Evolutionary conservation across 2,113 vertebrate genomes (phyloP).

Genomic region (Poeciliopsis turrubarensis): DNA sequence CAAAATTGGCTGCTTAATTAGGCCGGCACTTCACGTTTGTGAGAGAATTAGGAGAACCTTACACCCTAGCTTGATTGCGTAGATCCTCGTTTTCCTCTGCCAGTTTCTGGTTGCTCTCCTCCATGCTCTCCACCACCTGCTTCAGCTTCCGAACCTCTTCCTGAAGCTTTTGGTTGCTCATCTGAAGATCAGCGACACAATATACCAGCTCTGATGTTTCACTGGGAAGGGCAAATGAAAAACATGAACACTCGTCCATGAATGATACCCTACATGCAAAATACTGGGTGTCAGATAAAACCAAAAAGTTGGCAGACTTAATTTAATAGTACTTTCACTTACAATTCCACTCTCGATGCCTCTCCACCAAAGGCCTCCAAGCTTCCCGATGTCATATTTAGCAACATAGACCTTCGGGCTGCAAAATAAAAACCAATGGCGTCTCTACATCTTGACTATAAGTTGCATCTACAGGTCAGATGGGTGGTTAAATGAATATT

Average conservation of each 20-base stretch:
- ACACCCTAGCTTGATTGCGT: constrained; percentile 82
- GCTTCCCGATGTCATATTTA: constrained; percentile 83
- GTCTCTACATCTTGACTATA: not conserved
- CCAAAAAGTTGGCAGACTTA: not conserved
- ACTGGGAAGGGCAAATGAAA: constrained; percentile 65
- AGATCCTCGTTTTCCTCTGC: constrained; percentile 83
- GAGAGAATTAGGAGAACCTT: not conserved
- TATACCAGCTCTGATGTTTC: constrained; percentile 88
- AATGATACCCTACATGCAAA: not conserved
- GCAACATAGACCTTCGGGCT: constrained; percentile 75
- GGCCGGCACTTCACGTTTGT: not conserved
- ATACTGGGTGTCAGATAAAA: not conserved
- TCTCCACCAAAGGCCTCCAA: constrained; percentile 88
- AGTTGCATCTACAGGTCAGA: not conserved
- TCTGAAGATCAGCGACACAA: constrained; percentile 86
- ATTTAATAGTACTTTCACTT: constrained; percentile 59
- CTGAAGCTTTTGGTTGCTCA: constrained; percentile 87
- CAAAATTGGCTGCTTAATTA: not conserved
- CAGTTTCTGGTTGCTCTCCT: constrained; percentile 85
- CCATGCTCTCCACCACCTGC: constrained; percentile 81
- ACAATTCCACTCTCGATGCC: constrained; percentile 85
- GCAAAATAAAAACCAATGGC: not conserved
- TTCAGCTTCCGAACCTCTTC: constrained; percentile 87
- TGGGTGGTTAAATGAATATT: not conserved
- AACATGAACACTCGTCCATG: not conserved